phyloP scores from a whole-genome alignment of 2,888 invertebrate genomes.

The Physocephala rufipes region DNA sequence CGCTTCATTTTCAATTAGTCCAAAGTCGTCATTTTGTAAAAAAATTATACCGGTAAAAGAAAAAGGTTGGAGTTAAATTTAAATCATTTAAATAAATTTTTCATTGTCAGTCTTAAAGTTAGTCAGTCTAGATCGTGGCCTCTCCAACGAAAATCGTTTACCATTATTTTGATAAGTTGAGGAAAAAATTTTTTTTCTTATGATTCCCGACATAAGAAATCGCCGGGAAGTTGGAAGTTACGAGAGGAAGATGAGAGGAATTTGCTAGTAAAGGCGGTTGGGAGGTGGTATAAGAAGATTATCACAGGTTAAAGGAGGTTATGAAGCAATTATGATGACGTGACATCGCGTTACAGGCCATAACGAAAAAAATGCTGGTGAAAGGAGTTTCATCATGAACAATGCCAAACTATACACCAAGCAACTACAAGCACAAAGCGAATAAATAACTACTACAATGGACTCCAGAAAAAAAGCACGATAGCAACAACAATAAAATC shows the following conservation, averaged over 20 bases:
- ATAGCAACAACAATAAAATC: constrained; percentile 6
- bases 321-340: constrained; percentile 51
- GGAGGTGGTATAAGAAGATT: neutral
- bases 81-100: constrained; percentile 30
- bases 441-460: constrained; percentile 6
- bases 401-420: constrained; percentile 6
- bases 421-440: neutral
- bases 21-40: too few relatives aligned
- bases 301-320: constrained; percentile 31
- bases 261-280: too few relatives aligned
- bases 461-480: too few relatives aligned
- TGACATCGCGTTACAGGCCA: constrained; percentile 42
- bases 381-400: constrained; percentile 18
- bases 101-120: constrained; percentile 32
- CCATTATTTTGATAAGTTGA: neutral
- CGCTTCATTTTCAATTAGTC: constrained; percentile 5
- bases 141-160: neutral
- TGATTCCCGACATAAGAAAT: neutral
- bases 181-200: neutral
- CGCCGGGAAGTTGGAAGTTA: neutral
- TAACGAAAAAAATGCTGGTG: constrained; percentile 12
- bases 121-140: constrained; percentile 15
- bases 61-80: too few relatives aligned
- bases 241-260: neutral
- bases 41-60: too few relatives aligned